Evolutionary conservation across 2,888 invertebrate species (phyloP).

Genomic region (Chrysotoxum bicinctum): DNA sequence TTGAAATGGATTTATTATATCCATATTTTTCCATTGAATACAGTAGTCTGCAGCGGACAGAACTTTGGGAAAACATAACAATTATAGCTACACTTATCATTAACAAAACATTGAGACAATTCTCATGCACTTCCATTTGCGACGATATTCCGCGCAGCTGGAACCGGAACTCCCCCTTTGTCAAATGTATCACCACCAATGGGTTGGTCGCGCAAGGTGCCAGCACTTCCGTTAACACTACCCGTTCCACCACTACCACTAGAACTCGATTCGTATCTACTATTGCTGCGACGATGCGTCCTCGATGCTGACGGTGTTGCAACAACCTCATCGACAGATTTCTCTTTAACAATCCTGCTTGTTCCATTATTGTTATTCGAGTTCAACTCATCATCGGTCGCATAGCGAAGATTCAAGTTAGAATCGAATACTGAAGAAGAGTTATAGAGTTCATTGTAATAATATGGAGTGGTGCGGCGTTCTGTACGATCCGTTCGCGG

Average conservation of each 20-base stretch:
- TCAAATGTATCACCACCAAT: constrained; percentile 44
- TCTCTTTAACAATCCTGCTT: constrained; percentile 50
- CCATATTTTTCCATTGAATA: constrained; percentile 6
- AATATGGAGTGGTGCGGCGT: constrained; percentile 80
- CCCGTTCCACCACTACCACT: constrained; percentile 68
- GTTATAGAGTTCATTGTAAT: constrained; percentile 80
- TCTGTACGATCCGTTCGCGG: constrained; percentile 75
- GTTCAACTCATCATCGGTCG: constrained; percentile 74
- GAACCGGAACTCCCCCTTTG: constrained; percentile 54
- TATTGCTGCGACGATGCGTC: constrained; percentile 49
- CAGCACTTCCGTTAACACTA: constrained; percentile 66
- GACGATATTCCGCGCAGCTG: constrained; percentile 68
- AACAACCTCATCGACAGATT: constrained; percentile 60
- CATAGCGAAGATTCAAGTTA: constrained; percentile 79
- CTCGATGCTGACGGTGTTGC: constrained; percentile 52
- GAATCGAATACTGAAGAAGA: constrained; percentile 80
- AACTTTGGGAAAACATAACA: constrained; percentile 31
- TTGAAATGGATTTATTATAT: constrained; percentile 37
- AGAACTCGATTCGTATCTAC: constrained; percentile 62
- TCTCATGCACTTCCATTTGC: constrained; percentile 65
- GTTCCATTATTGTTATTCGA: constrained; percentile 37
- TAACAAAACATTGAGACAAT: constrained; percentile 13
- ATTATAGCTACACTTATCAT: constrained; percentile 30
- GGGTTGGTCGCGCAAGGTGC: constrained; percentile 53
- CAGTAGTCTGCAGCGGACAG: not conserved